A percentile compares a stretch with the other conserved stretches of the same genome.
Conservation (phyloP, 2,113 vertebrate species). For the Siphamia tubifer region DNA sequence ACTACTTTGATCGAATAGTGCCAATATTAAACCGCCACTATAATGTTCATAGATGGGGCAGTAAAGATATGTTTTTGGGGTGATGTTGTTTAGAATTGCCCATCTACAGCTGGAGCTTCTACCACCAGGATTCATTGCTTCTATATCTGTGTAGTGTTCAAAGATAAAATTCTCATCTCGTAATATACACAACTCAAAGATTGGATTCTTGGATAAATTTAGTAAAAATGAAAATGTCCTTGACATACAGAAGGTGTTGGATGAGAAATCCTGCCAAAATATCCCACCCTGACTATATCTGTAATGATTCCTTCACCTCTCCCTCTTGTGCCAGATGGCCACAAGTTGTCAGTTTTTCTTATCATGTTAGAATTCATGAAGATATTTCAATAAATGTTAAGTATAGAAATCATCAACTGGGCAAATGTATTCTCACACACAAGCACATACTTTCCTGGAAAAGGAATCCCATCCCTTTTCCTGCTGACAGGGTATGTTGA, state of each 20-base stretch:
- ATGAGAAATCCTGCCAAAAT: background rate
- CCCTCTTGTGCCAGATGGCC: background rate
- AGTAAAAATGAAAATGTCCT: background rate
- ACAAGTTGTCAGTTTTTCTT: background rate
- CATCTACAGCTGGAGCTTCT: background rate
- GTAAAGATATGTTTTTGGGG: too few species aligned
- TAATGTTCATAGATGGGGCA: background rate
- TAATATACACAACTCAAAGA: background rate
- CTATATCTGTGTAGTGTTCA: background rate
- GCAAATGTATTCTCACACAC: too few species aligned
- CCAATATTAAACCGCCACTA: background rate
- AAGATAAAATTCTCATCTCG: too few species aligned
- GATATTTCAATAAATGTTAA: background rate
- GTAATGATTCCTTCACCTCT: background rate
- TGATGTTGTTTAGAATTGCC: too few species aligned
- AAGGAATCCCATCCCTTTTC: too few species aligned
- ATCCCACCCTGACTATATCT: background rate
- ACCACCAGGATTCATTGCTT: background rate
- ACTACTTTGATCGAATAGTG: background rate
- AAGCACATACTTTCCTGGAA: too few species aligned
- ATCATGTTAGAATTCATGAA: conserved; percentile 1
- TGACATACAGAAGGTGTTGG: background rate
- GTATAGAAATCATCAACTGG: background rate
- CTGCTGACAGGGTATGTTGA: too few species aligned
- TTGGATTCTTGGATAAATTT: background rate